Evolutionary conservation across 2,113 vertebrate genomes (phyloP).

Genomic region (Ranitomeya imitator): DNA sequence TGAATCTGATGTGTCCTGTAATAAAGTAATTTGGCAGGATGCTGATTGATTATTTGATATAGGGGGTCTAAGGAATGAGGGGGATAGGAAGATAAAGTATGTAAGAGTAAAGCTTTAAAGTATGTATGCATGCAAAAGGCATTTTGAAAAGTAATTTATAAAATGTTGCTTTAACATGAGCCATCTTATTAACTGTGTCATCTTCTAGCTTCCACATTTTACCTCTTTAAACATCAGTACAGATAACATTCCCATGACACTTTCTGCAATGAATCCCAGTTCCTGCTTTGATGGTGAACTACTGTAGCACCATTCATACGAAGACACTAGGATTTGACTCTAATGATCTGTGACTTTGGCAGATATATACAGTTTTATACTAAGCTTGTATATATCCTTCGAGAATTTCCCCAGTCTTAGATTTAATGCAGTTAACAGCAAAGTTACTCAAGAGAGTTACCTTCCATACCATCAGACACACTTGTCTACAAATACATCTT

Average conservation of each 20-base stretch:
- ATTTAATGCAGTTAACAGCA: constrained; percentile 9
- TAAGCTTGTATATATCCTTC: neutral
- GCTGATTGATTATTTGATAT: too few species aligned
- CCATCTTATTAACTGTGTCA: neutral
- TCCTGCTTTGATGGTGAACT: neutral
- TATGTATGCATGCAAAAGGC: too few species aligned
- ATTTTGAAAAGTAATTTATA: too few species aligned
- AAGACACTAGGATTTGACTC: neutral
- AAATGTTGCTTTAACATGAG: neutral
- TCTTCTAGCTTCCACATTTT: neutral
- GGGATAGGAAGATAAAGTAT: too few species aligned
- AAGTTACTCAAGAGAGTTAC: neutral
- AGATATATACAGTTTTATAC: neutral
- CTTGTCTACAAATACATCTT: neutral
- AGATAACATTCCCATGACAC: neutral
- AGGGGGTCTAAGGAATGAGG: too few species aligned
- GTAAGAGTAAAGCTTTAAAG: too few species aligned
- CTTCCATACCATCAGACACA: neutral
- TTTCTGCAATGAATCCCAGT: neutral
- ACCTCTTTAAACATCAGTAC: neutral
- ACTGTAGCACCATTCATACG: constrained; percentile 2
- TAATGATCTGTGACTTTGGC: constrained; percentile 20
- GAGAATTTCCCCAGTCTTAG: neutral
- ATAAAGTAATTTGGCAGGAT: too few species aligned
- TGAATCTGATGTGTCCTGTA: too few species aligned